Evolutionary conservation across 2,113 vertebrate species (phyloP), one percentile per base, ranked within the genome.

Genomic region (Anthoscopus minutus): DNA sequence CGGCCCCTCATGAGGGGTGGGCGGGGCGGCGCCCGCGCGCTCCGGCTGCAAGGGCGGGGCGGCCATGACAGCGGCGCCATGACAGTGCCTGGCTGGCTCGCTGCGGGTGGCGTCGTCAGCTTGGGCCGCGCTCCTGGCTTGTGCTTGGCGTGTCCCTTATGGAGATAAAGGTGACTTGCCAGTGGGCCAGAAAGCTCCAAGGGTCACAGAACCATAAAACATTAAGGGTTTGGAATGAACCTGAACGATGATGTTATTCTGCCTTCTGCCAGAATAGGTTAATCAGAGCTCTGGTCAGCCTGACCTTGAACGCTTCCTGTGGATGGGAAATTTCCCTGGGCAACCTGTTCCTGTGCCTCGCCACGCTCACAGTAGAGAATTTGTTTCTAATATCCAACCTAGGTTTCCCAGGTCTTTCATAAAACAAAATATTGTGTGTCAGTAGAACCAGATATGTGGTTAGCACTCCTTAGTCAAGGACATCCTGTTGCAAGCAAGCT

Each of bases 91-190:
- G 8, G 9, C 8, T 2, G 30, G 11, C 22, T 12, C 37, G 15
- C 15, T 3, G 37, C 62, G 15, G 31, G 22, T 4, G 40, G 2
- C 21, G 2, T 3, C 0, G 22, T 2, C 24, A 1, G 9, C 7
- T 4, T 0, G 6, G 23, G 9, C 11, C 0, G 12, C 2, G 24
- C 4, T 17, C 0, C 20, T 15, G 0, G 31, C 8, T 4, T 2
- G 48, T 1, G 18, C 6, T n/a, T 4, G 2, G 31, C 2, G 8
- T 13, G 0, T 37, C 31, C 27, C 7, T 53, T 1, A 3, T 5
- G 1, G 38, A 17, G 0, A 0, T 10, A 15, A 15, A 15, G 9
- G 19, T 19, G 38, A 3, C 2, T 54, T 30, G 1, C 2, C 10
- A 2, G 23, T 2, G 47, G 15, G 13, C 13, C 16, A 11, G 30